Base-by-base conservation (phyloP, 2,113 vertebrate species). In the Stictonetta naevosa region DNA sequence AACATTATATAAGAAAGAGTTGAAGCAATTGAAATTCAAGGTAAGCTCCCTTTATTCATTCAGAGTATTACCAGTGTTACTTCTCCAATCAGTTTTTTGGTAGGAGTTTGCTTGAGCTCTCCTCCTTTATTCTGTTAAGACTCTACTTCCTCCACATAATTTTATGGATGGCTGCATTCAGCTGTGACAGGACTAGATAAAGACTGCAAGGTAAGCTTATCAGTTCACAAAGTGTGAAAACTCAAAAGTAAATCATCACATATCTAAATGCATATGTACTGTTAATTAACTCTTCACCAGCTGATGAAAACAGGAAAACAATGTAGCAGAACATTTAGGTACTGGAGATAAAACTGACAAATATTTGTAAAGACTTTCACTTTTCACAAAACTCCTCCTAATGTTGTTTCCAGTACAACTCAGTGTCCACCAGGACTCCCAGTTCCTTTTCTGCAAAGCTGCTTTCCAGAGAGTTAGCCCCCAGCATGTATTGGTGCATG, bases 71-170 rank as follows among this genome's bases (percentile, higher is more conserved):
- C 84, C 38, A 93, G 83, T 34, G 95, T 96, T 95, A 91, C 25
- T 94, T 93, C 96, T 87, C 67, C 63, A 87, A 48, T 85, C 19
- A 4, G 36, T 83, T 97, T 91, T 91, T 80, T 87, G 84, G 85
- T 48, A 92, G 74, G 55, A 83, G 44, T 76, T 28, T 84, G 67
- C 97, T 89, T 88, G 33, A 92, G 82, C 38, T 67, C 75, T 91
- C 74, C 55, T 96, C 48, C 81, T 96, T 93, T 93, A 78, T 78
- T 96, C 90, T 91, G 79, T 71, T 94, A 93, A 97, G 88, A 75
- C 79, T 97, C 92, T 81, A 92, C 97, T 98, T 98, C 94, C 92
- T 95, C 42, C 93, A 92, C 38, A 22, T 97, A 97, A 96, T 94
- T 89, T 95, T 93, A 74, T 13, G 96, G 94, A 96, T 96, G 89